These are phyloP conservation scores for Oceanites oceanicus DNA, from an alignment of 2,113 vertebrate species.

Conservation along the genomic window DNA sequence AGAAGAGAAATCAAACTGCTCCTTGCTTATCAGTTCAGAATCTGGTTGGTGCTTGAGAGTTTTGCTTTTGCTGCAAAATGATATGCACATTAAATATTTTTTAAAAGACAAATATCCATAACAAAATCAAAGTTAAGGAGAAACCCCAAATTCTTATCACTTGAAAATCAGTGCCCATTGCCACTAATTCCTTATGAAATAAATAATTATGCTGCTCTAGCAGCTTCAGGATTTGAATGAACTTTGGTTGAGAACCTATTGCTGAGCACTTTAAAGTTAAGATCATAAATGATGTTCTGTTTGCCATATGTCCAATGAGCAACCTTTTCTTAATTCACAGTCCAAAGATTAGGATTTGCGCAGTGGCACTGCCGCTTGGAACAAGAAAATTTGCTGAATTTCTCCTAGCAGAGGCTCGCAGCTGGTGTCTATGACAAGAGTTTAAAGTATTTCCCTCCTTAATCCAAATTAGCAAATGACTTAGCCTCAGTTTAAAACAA, in stretches of 20 bases:
- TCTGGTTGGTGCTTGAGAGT: neutral
- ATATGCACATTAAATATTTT: neutral
- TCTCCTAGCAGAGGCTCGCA: neutral
- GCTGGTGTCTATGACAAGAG: neutral
- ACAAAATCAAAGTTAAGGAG: neutral
- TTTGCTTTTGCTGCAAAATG: neutral
- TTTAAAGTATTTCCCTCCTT: neutral
- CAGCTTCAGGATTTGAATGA: neutral
- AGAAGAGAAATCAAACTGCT: conserved; percentile 6
- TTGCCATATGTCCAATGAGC: neutral
- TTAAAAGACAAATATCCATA: neutral
- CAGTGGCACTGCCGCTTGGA: neutral
- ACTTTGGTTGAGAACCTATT: neutral
- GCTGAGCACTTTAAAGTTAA: neutral
- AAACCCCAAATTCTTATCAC: neutral
- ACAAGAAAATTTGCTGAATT: neutral
- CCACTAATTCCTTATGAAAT: neutral
- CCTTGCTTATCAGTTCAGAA: neutral
- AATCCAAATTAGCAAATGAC: neutral
- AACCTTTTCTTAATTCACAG: neutral
- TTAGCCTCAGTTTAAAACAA: neutral
- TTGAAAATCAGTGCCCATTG: neutral
- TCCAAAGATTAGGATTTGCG: neutral
- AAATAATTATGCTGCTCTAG: neutral
- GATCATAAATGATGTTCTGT: neutral